Conservation (phyloP, 1,140 invertebrate species). For the Asbolus verrucosus region DNA sequence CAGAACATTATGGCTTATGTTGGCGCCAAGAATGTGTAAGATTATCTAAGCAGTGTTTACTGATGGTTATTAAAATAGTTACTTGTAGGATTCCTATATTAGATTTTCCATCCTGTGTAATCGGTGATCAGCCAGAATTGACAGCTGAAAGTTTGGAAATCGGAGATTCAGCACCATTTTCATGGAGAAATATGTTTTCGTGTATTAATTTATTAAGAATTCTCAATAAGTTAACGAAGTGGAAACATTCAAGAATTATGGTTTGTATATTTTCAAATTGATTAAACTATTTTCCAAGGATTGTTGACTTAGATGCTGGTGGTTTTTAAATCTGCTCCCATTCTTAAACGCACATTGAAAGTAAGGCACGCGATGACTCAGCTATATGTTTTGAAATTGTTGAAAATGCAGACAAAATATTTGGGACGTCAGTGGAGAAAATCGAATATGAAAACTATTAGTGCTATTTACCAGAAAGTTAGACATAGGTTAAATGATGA, state of each 20-base stretch:
- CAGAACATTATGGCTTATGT: conserved; percentile 98
- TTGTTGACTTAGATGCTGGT: conserved; percentile 99
- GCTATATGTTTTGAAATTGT: conserved; percentile 95
- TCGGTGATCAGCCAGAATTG: conserved; percentile 95
- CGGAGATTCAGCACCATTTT: conserved; percentile 87
- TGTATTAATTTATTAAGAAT: conserved; percentile 98
- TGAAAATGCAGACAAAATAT: conserved; percentile 99
- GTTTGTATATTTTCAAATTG: no score
- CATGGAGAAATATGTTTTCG: conserved; percentile 98
- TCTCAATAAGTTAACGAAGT: conserved; percentile 98
- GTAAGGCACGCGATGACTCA: conserved; percentile 98
- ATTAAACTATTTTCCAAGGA: no score
- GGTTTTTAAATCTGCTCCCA: conserved; percentile 99
- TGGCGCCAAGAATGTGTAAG: conserved; percentile 91
- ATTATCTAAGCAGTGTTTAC: neutral
- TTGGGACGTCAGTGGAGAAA: conserved; percentile 99
- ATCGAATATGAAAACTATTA: conserved; percentile 99
- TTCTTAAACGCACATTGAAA: conserved; percentile 96
- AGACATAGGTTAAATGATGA: conserved; percentile 96
- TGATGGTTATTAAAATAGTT: conserved; percentile 19
- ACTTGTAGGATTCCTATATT: conserved; percentile 85
- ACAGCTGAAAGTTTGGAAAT: conserved; percentile 94
- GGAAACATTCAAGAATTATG: conserved; percentile 99
- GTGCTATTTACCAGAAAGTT: conserved; percentile 98
- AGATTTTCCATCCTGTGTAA: conserved; percentile 96